Base-by-base conservation (phyloP, 2,888 invertebrate genomes). In the Eristalis pertinax region DNA sequence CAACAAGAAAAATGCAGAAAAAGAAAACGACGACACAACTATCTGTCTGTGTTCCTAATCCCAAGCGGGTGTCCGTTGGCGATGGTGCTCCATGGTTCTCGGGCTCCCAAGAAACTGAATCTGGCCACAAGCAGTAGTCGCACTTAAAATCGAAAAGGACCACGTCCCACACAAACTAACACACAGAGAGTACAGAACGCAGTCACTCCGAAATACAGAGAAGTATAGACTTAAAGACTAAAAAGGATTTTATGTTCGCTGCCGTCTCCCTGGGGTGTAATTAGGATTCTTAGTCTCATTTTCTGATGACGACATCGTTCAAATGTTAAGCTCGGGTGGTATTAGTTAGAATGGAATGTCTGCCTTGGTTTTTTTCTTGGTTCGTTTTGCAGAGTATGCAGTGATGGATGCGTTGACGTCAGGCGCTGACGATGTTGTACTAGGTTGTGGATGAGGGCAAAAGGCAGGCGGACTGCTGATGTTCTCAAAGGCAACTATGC, bases 221-320 rank as follows among this genome's bases (percentile, higher is more conserved):
- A 29, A 22, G 24, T 50, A 26, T 8, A 43, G 43, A 60, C 56
- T 73, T n/a, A 63, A 50, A 56, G 68, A 56, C 63, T 64, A 64
- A 24, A 81, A 75, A 64, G 22, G 43, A 79, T 22, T 81, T 65
- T n/a, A 13, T 56, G 10, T 60, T 56, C 69, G n/a, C 69, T 43
- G 35, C 7, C 67, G 62, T 56, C 32, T 65, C 76, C 38, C 41
- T 41, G 50, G 70, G 79, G 75, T 75, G 65, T 84, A 84, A 84
- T 84, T 80, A 80, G 65, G 65, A 84, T 70, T 67, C 58, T 65
- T 38, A 32, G 68, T 78, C 80, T 81, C 76, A 72, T 75, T 67
- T 74, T 77, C 69, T 82, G 82, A 82, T 69, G 82, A 86, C 77
- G 85, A 86, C 82, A 82, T 86, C 82, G 82, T 82, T 82, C 73